Conservation (phyloP, 2,113 vertebrate species). For the Apteryx mantelli region DNA sequence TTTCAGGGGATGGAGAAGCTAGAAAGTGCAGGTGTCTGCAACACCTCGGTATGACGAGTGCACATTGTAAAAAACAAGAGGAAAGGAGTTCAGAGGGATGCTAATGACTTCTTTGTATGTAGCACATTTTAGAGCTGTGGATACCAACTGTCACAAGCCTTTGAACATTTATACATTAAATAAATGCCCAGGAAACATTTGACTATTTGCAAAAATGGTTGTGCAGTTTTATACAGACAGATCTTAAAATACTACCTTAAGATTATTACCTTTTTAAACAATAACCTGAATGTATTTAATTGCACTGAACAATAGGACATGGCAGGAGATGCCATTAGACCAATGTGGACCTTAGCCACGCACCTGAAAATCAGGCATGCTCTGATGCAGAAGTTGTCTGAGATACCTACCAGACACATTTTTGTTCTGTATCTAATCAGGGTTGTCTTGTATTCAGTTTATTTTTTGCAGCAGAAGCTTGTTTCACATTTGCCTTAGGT, state of each 20-base stretch:
- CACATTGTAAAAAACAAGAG: not conserved
- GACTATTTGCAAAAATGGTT: not conserved
- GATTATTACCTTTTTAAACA: not conserved
- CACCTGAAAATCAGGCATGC: accelerated
- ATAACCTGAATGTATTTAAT: not conserved
- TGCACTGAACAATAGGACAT: not conserved
- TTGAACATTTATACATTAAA: not conserved
- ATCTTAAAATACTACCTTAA: not conserved
- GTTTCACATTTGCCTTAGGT: not conserved
- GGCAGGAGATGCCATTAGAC: not conserved
- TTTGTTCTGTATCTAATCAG: not conserved
- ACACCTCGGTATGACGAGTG: not conserved
- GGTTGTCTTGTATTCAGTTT: not conserved
- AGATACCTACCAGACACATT: not conserved
- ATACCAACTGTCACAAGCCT: not conserved
- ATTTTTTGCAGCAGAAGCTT: not conserved
- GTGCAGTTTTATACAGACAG: not conserved
- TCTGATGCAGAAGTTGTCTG: not conserved
- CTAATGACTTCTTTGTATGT: not conserved
- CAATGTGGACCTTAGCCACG: not conserved
- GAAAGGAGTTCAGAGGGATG: not conserved
- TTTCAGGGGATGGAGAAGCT: not conserved
- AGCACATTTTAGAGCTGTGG: not conserved
- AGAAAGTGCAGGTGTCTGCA: not conserved
- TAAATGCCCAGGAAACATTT: not conserved